A percentile compares a stretch with the other conserved stretches of the same genome.
Conservation (phyloP, 2,888 invertebrate species). For the Epsilonema sp. region DNA sequence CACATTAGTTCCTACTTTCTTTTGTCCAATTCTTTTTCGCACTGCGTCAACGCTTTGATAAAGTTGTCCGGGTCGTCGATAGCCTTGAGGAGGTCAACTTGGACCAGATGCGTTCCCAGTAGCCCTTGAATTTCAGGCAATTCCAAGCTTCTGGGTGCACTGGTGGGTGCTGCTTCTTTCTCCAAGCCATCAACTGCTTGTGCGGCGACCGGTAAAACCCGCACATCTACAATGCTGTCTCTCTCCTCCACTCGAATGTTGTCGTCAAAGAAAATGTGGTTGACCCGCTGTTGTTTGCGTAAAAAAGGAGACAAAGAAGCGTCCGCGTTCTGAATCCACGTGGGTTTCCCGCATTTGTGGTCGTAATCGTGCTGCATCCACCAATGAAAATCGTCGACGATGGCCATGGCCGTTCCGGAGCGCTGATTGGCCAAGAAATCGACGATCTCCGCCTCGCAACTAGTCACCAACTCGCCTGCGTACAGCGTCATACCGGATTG, state of each 20-base stretch:
- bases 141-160: neutral
- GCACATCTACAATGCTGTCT: constrained; percentile 1
- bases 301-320: too few species aligned
- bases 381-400: constrained; percentile 1
- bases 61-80: neutral
- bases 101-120: neutral
- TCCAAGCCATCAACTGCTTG: neutral
- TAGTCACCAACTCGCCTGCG: neutral
- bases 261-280: constrained; percentile 2
- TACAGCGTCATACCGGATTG: neutral
- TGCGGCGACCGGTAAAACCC: too few species aligned
- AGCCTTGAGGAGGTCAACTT: constrained; percentile 1
- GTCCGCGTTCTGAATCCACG: neutral
- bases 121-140: neutral
- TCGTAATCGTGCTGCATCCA: neutral
- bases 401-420: too few species aligned
- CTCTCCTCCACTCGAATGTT: neutral
- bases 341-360: neutral
- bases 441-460: too few species aligned
- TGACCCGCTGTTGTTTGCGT: too few species aligned
- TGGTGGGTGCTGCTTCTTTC: too few species aligned
- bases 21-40: too few species aligned
- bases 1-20: too few species aligned
- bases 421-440: too few species aligned
- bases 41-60: too few species aligned